Percentiles rank a stretch among this genome's conserved stretches.
Conservation (phyloP, 2,888 invertebrate genomes). For the Geotrupes spiniger region DNA sequence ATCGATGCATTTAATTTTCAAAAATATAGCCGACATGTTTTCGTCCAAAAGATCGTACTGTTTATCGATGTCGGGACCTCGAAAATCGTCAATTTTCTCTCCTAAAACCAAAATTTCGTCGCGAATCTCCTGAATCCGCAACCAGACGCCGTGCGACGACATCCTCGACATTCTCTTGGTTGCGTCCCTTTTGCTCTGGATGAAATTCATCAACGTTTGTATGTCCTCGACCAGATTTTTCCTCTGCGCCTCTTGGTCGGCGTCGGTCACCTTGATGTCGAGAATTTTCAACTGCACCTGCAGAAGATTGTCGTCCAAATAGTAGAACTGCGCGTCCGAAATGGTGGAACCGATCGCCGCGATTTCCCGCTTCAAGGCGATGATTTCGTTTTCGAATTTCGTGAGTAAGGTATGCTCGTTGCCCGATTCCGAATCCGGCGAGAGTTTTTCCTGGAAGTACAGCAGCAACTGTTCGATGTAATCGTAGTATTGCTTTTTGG, state of each 20-base stretch:
- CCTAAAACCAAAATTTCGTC: background rate
- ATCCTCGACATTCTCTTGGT: background rate
- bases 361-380: background rate
- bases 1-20: conserved; percentile 15
- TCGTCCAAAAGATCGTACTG: conserved; percentile 15
- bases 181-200: background rate
- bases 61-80: background rate
- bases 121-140: background rate
- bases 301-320: conserved; percentile 1
- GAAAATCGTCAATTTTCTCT: background rate
- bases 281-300: background rate
- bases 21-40: conserved; percentile 10
- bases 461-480: conserved; percentile 14
- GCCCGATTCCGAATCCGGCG: conserved; percentile 7
- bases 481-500: conserved; percentile 10
- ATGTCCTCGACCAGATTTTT: background rate
- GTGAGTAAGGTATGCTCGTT: conserved; percentile 5
- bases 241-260: background rate
- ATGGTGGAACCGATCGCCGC: background rate
- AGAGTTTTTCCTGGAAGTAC: conserved; percentile 14
- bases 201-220: background rate
- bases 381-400: background rate
- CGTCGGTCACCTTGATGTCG: background rate
- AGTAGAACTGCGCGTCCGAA: background rate
- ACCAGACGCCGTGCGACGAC: too few species aligned